Percentiles rank a stretch among this genome's conserved stretches.
These are phyloP conservation scores for Caprella mutica DNA, from an alignment of 2,888 invertebrate species.

Conservation along the genomic window DNA sequence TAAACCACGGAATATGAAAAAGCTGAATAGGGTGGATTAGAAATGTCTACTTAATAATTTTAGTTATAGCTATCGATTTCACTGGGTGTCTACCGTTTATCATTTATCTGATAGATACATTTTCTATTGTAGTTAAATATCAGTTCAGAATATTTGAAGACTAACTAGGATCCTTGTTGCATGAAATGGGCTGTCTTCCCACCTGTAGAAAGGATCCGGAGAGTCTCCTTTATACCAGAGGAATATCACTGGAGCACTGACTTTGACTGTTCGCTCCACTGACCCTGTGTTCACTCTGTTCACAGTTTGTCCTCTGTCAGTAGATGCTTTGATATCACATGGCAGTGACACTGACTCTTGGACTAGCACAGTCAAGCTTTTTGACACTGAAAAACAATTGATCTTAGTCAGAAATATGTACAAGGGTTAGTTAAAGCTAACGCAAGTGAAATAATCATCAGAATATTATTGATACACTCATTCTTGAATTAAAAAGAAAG, in stretches of 20 bases:
- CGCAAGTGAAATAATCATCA: too few relatives aligned
- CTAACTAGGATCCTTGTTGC: too few relatives aligned
- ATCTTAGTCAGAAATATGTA: too few relatives aligned
- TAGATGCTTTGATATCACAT: slow-evolving; percentile 7
- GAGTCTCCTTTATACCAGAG: slow-evolving; percentile 12
- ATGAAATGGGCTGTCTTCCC: too few relatives aligned
- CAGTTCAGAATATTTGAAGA: neutral
- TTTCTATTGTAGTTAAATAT: neutral
- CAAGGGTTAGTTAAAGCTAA: too few relatives aligned
- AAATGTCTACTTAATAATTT: neutral
- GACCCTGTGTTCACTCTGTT: neutral
- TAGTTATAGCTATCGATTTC: too few relatives aligned
- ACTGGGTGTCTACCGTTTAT: too few relatives aligned
- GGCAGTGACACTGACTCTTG: slow-evolving; percentile 4
- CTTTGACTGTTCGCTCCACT: neutral
- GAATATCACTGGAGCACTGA: slow-evolving; percentile 8
- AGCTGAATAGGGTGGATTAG: neutral
- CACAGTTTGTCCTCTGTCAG: neutral
- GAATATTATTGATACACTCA: too few relatives aligned
- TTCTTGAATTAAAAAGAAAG: too few relatives aligned
- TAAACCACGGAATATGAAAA: neutral
- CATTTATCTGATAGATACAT: too few relatives aligned
- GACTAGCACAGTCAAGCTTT: neutral
- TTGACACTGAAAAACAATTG: slow-evolving; percentile 7
- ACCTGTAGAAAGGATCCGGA: slow-evolving; percentile 13